Conservation (phyloP, 2,113 vertebrate species). For the Pongo pygmaeus region DNA sequence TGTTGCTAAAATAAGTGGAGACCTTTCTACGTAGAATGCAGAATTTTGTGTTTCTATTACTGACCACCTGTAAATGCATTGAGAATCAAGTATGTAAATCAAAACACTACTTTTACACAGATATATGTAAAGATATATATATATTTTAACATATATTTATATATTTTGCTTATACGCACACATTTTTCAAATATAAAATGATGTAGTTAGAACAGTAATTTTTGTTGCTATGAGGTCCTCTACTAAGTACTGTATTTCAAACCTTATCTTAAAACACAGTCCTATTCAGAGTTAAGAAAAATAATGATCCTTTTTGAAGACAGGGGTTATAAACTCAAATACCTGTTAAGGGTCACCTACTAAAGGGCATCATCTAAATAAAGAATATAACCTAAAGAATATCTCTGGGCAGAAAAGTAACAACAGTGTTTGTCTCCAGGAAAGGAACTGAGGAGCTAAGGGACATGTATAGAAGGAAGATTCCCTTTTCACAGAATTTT, state of each 20-base stretch:
- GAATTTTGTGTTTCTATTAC: slow-evolving; percentile 29
- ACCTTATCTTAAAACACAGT: neutral
- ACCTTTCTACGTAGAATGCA: neutral
- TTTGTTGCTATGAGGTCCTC: neutral
- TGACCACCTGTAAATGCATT: neutral
- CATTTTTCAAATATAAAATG: neutral
- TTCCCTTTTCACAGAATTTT: neutral
- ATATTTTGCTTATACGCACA: neutral
- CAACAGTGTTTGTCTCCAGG: neutral
- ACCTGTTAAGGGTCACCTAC: neutral
- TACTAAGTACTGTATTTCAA: neutral
- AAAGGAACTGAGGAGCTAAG: neutral
- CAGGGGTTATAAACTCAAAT: neutral
- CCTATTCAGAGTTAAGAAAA: slow-evolving; percentile 20
- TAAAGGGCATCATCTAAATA: neutral
- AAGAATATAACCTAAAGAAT: neutral
- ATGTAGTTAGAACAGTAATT: neutral
- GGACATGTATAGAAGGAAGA: neutral
- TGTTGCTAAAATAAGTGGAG: neutral
- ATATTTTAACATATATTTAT: neutral
- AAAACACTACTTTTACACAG: neutral
- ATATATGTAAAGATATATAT: neutral
- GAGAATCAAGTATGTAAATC: neutral
- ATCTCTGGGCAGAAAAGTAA: neutral
- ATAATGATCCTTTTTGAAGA: neutral